A percentile compares a stretch with the other conserved stretches of the same genome.
These are phyloP conservation scores for Athalia rosae DNA, from an alignment of 2,888 invertebrate genomes.

Conservation along the genomic window DNA sequence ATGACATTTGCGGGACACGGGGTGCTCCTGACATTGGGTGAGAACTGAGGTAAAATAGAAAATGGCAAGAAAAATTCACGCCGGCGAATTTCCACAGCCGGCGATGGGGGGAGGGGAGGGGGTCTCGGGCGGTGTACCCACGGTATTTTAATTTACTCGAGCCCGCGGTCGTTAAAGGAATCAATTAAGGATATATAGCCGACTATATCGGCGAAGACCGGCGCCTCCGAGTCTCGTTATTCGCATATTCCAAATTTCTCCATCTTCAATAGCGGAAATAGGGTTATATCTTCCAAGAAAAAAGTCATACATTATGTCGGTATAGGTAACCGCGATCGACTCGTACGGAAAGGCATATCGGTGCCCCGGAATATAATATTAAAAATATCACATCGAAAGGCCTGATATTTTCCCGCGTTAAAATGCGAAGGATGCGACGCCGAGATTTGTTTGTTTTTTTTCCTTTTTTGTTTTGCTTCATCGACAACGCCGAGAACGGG, in stretches of 20 bases:
- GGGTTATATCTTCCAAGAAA: too few relatives aligned
- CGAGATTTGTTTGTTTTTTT: background rate
- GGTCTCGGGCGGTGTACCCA: background rate
- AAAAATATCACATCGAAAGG: too few relatives aligned
- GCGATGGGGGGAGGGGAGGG: too few relatives aligned
- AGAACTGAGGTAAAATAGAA: background rate
- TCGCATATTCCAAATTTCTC: constrained; percentile 37
- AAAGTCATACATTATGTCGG: background rate
- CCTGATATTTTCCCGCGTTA: too few relatives aligned
- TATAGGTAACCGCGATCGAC: background rate
- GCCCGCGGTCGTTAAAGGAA: constrained; percentile 19
- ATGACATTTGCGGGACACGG: too few relatives aligned
- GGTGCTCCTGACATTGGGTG: background rate
- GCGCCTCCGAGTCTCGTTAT: constrained; percentile 21
- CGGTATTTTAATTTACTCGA: constrained; percentile 42
- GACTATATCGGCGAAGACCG: constrained; percentile 14
- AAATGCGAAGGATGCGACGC: background rate
- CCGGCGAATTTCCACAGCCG: too few relatives aligned
- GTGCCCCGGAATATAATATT: too few relatives aligned
- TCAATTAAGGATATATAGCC: constrained; percentile 42
- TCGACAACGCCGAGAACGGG: background rate
- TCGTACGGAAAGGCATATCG: too few relatives aligned
- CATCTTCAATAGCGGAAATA: background rate
- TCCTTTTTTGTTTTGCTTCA: constrained; percentile 3
- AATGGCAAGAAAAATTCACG: background rate